Evolutionary conservation across 2,797 vertebrate species (phyloP).

Genomic region (Sebastes aleutianus): DNA sequence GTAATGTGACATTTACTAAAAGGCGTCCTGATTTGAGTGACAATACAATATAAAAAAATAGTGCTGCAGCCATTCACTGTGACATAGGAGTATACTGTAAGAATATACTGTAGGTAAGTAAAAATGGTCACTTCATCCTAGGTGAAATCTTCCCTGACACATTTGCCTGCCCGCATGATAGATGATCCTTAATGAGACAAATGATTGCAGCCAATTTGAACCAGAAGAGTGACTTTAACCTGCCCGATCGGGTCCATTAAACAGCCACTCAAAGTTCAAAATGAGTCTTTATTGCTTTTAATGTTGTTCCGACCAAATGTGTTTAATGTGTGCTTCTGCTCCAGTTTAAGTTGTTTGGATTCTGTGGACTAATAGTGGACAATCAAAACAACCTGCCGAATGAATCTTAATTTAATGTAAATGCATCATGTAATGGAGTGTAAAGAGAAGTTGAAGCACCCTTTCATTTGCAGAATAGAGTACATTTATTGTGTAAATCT

Average conservation of each 20-base stretch:
- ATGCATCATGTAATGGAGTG: not conserved
- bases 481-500: not conserved
- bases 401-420: not conserved
- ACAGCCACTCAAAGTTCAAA: conserved; percentile 12
- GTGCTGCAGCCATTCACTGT: not conserved
- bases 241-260: conserved; percentile 18
- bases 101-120: not conserved
- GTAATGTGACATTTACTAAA: conserved; percentile 16
- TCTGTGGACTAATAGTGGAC: not conserved
- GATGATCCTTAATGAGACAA: conserved; percentile 34
- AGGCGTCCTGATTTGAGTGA: not conserved
- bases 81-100: not conserved
- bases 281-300: conserved; percentile 6
- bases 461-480: not conserved
- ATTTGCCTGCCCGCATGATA: conserved; percentile 1
- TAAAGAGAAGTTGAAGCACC: not conserved
- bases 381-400: not conserved
- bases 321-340: not conserved
- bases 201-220: conserved; percentile 37
- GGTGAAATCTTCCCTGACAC: conserved; percentile 2
- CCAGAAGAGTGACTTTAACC: conserved; percentile 23
- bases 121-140: not conserved
- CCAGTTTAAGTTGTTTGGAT: not conserved
- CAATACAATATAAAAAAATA: not conserved
- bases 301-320: not conserved